Evolutionary conservation across 2,888 invertebrate genomes (phyloP).

Genomic region (Luperina nickerlii): DNA sequence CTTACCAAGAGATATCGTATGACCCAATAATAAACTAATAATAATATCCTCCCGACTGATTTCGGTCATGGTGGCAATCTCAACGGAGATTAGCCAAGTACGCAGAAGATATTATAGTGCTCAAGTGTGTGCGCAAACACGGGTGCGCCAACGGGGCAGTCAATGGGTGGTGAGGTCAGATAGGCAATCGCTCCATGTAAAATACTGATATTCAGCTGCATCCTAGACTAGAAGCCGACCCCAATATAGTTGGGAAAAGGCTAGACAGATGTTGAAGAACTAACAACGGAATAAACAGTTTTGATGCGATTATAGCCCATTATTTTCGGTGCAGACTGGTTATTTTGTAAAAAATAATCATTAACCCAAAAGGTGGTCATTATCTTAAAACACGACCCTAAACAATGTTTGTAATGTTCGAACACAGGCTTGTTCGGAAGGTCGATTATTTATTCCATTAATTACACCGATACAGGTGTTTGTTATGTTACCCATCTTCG

Average conservation of each 20-base stretch:
- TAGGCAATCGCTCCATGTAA: background rate
- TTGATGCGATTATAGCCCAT: background rate
- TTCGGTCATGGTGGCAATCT: too few relatives aligned
- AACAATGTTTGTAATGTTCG: constrained; percentile 5
- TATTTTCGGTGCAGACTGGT: background rate
- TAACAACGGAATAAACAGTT: too few relatives aligned
- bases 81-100: too few relatives aligned
- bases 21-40: background rate
- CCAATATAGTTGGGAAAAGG: background rate
- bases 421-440: background rate
- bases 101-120: too few relatives aligned
- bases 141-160: too few relatives aligned
- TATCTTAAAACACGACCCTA: constrained; percentile 20
- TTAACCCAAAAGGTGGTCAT: constrained; percentile 15
- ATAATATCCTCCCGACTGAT: too few relatives aligned
- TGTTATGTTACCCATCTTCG: background rate
- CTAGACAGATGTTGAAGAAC: too few relatives aligned
- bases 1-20: background rate
- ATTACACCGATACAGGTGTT: constrained; percentile 21
- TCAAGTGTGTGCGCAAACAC: too few relatives aligned
- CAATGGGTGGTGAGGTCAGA: background rate
- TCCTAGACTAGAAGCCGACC: background rate
- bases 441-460: constrained; percentile 35
- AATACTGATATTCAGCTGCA: background rate
- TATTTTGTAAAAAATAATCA: background rate